phyloP scores from a whole-genome alignment of 1,140 invertebrate species.

The Akabosia matsudoensis region DNA sequence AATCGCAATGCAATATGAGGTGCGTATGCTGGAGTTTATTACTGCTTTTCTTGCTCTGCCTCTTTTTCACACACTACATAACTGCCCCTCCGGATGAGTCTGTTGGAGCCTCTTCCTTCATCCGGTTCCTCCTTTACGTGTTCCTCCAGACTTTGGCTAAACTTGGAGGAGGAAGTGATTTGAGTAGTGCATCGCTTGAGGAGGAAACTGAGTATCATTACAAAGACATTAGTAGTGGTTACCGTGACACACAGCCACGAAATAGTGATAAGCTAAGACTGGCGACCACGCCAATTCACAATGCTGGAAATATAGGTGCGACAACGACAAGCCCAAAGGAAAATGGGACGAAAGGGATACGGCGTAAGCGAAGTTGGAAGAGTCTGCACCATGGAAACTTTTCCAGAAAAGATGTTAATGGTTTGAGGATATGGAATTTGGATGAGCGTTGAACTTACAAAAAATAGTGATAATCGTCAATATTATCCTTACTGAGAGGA shows the following conservation, averaged over 20 bases:
- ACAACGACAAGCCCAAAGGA: background rate
- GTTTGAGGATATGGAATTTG: too few species aligned
- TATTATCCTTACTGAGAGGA: too few species aligned
- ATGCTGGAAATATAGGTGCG: background rate
- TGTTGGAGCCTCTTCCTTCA: conserved; percentile 5
- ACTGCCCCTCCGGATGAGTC: conserved; percentile 9
- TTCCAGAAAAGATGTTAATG: too few species aligned
- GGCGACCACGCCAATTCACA: background rate
- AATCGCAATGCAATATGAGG: background rate
- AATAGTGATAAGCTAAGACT: background rate
- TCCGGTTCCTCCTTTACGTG: conserved; percentile 7
- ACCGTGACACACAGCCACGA: background rate
- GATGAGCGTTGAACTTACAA: too few species aligned
- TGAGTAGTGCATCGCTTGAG: background rate
- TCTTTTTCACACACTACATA: conserved; percentile 17
- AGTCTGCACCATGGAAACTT: conserved; percentile 8
- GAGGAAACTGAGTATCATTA: background rate
- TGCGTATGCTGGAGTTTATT: conserved; percentile 8
- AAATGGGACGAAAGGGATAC: background rate
- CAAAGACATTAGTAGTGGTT: background rate
- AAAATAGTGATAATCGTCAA: too few species aligned
- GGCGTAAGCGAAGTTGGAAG: background rate
- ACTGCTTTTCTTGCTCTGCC: background rate
- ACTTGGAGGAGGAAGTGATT: background rate
- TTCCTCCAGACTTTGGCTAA: background rate